Conservation (phyloP, 1,140 invertebrate species). For the Dreissena rostriformis region DNA sequence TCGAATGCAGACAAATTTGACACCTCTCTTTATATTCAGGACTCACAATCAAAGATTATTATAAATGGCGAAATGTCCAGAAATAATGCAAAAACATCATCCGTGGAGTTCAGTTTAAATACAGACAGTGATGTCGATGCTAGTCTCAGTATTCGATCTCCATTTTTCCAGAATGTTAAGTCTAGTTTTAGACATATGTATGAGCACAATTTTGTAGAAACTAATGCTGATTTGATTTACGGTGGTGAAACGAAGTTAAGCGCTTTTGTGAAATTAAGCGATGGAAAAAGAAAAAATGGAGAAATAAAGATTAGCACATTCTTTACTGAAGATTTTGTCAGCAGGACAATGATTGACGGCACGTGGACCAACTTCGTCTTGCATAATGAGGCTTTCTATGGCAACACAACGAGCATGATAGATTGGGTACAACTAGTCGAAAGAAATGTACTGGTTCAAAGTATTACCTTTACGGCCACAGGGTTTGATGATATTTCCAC, state of each 20-base stretch:
- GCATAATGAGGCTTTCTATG: slow-evolving; percentile 16
- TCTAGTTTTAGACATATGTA: slow-evolving; percentile 23
- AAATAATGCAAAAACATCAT: slow-evolving; percentile 2
- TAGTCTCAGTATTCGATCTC: slow-evolving; percentile 10
- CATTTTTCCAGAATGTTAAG: slow-evolving; percentile 17
- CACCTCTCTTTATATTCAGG: background rate
- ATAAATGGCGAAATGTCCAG: slow-evolving; percentile 19
- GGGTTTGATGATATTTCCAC: slow-evolving; percentile 12
- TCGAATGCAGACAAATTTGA: slow-evolving; percentile 23
- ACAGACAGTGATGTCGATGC: background rate
- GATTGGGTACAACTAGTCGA: slow-evolving; percentile 1
- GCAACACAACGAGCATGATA: background rate
- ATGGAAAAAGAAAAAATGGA: background rate
- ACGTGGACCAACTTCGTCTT: slow-evolving; percentile 1
- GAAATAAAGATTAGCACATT: slow-evolving; percentile 24
- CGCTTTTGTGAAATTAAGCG: slow-evolving; percentile 1
- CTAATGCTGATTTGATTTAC: slow-evolving; percentile 7
- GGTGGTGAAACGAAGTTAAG: slow-evolving; percentile 20
- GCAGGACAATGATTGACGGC: slow-evolving; percentile 31
- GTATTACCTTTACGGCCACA: slow-evolving; percentile 22
- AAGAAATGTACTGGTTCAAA: background rate
- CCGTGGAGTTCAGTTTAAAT: background rate
- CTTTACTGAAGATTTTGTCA: slow-evolving; percentile 8
- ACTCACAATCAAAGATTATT: background rate
- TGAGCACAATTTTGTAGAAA: background rate